Base-by-base conservation (phyloP, 2,888 invertebrate genomes). In the Epicampocera succincta region DNA sequence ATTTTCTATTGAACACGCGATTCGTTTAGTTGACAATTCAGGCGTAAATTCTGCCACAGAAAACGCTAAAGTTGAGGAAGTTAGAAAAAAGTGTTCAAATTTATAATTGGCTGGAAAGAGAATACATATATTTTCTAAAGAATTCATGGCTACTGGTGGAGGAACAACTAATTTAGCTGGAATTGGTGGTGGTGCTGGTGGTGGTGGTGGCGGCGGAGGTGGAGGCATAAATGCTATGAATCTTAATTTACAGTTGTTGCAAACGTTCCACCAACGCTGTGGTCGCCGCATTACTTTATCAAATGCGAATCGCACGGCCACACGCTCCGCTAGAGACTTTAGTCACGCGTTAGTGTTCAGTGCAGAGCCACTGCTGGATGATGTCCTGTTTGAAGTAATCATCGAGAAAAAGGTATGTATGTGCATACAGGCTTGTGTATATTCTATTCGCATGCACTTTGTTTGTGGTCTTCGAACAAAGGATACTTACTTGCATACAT, bases 261-360 rank as follows among this genome's bases (percentile, higher is more conserved):
- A 89, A 74, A 84, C 93, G 86, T 96, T 96, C 90, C 96, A 96
- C 91, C 93, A 94, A 89, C 93, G 95, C 89, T 96, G 96, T 91
- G 98, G 98, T 76, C 95, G 96, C 86, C 93, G 96, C 86, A 95
- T 98, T 85, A 95, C 95, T 85, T 93, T 98, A 85, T 93, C 95
- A 75, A 96, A 97, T 92, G 95, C 95, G 86, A 95, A 95, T 91
- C 93, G 94, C 80, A 97, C 97, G 38, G 97, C 97, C 17, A 93
- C 94, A 82, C 92, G 96, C 86, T 95, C 94, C 89, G 94, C 95
- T 86, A 94, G 95, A 72, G 96, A 96, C 89, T 97, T 96, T 89
- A 96, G 97, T 91, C 95, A 96, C 92, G 97, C 97, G n/a, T 91
- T 97, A 84, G 96, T 97, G 29, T 93, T 97, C 84, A 95, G 96